Conservation (phyloP, 2,113 vertebrate species). For the Cottus gobio region DNA sequence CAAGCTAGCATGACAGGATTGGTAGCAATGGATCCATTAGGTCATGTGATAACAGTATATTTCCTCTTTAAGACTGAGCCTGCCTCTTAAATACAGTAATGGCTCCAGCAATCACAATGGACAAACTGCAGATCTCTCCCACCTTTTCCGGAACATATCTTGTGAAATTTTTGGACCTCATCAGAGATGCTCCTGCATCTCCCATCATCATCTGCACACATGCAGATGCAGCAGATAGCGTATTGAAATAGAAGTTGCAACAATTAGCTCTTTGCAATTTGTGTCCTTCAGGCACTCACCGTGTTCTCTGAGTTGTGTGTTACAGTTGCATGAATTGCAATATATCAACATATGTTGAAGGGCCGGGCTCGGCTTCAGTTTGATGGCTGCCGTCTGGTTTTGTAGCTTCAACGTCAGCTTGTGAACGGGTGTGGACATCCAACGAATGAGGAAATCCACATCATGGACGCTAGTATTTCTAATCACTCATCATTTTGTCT, state of each 20-base stretch:
- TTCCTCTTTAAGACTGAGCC: too few species aligned
- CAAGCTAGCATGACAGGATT: background rate
- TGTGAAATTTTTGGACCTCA: background rate
- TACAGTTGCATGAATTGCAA: background rate
- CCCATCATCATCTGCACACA: background rate
- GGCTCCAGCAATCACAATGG: too few species aligned
- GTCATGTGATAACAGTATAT: too few species aligned
- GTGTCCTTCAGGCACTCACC: background rate
- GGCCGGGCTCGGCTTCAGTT: background rate
- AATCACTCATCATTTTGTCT: background rate
- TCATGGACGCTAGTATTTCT: background rate
- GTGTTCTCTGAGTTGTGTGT: background rate
- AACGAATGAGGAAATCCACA: background rate
- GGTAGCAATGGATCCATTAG: background rate
- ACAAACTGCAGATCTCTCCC: background rate
- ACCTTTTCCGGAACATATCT: background rate
- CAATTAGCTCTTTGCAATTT: background rate
- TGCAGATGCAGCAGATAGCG: too few species aligned
- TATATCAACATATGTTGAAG: background rate
- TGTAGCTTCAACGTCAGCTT: constrained; percentile 3
- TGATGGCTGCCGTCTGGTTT: constrained; percentile 1
- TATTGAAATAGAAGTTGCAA: background rate
- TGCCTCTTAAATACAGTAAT: too few species aligned
- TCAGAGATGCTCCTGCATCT: background rate
- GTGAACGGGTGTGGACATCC: background rate